Base-by-base conservation (phyloP, 2,888 invertebrate species). In the Pandemis corylana region DNA sequence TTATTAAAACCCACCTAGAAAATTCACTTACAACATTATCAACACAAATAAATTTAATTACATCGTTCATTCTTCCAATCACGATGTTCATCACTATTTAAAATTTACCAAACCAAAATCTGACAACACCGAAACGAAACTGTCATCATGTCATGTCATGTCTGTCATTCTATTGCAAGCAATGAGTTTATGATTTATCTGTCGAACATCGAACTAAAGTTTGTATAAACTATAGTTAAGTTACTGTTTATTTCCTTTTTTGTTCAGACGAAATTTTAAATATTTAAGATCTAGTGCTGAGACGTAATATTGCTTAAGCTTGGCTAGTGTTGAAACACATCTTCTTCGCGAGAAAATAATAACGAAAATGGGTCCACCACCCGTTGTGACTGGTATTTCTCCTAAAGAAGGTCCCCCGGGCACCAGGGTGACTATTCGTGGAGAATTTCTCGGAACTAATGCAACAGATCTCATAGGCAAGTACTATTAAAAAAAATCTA, bases 401-500 rank as follows among this genome's bases (percentile, higher is more conserved):
- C 99, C 99, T 0, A 99, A 99, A 85, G 99, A 99, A 94, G 99
- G 99, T 0, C 98, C 98, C 61, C 99, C 99, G 10, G 99, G 99
- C 9, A 99, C 99, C 0, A 96, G 98, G 82, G 97, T 99, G 0
- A 99, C 97, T 36, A 98, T 99, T 85, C 96, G 99, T 80, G 99
- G 99, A 76, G 99, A 99, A 95, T 97, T 99, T 94, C 95, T 99
- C 64, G 99, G 99, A 36, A 95, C 94, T 53, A 97, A 96, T 82
- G 96, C 96, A 5, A 96, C 96, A 78, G 99, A 99, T 94, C 93
- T 99, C 42, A 96, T 97, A 83, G 98, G 98, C 97, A 95, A 74
- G 61, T 15, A 46, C 15, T 46, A 20, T 66, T 51, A n/a, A 28
- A 59, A 59, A 20, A 15, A 9, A 7, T 53, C 28, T 36, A 36